phyloP scores from a whole-genome alignment of 2,113 vertebrate species.

The Cynoglossus semilaevis region DNA sequence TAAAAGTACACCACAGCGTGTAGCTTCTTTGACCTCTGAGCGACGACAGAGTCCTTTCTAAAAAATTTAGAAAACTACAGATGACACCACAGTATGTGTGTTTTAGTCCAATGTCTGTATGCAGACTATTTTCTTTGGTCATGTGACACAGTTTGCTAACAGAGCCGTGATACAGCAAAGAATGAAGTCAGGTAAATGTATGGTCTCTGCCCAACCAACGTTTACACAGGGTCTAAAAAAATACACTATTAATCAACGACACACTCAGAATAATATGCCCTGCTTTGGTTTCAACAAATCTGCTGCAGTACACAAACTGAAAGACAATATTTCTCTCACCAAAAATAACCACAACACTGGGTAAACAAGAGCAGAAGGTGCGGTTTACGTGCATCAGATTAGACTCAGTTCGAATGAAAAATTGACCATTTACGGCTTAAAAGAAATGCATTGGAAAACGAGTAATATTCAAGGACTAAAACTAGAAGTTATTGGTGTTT shows the following conservation, averaged over 20 bases:
- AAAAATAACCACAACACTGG: too few relatives aligned
- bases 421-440: too few relatives aligned
- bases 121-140: conserved; percentile 28
- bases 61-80: neutral
- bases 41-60: neutral
- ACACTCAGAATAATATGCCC: conserved; percentile 39
- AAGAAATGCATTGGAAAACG: too few relatives aligned
- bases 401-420: too few relatives aligned
- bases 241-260: conserved; percentile 2
- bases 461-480: too few relatives aligned
- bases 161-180: neutral
- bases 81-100: conserved; percentile 3
- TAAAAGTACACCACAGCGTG: too few relatives aligned
- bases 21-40: too few relatives aligned
- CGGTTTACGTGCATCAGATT: conserved; percentile 4
- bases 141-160: neutral
- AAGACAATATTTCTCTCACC: conserved; percentile 13
- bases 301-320: conserved; percentile 19
- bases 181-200: neutral
- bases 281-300: conserved; percentile 22
- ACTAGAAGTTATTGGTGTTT: too few relatives aligned
- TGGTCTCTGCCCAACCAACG: neutral
- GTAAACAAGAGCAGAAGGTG: conserved; percentile 13
- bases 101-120: neutral
- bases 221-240: conserved; percentile 25